A percentile compares a stretch with the other conserved stretches of the same genome.
Conservation (phyloP, 2,113 vertebrate genomes). For the Canis aureus region DNA sequence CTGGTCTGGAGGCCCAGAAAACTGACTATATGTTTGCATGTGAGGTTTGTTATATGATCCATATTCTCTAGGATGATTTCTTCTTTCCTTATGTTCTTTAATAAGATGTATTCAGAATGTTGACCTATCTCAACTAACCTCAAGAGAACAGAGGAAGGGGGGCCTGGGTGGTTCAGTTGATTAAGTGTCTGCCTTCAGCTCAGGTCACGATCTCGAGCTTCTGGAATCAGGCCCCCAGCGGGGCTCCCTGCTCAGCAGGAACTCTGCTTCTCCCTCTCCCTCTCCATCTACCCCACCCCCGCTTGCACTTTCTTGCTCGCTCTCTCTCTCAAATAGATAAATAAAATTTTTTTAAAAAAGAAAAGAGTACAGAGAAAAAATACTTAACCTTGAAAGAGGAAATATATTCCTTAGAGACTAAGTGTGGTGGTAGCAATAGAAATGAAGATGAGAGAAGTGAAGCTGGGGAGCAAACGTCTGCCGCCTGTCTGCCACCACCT, state of each 20-base stretch:
- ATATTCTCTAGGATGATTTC: constrained; percentile 16
- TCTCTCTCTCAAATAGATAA: not conserved
- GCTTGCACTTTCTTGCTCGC: not conserved
- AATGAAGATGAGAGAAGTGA: not conserved
- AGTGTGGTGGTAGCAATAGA: not conserved
- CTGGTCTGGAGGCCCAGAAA: not conserved
- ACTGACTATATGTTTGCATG: not conserved
- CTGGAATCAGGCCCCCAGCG: not conserved
- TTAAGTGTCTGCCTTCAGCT: not conserved
- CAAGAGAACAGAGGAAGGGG: not conserved
- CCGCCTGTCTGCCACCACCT: not conserved
- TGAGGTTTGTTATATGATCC: not conserved
- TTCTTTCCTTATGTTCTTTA: not conserved
- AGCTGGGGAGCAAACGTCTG: not conserved
- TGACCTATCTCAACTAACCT: not conserved
- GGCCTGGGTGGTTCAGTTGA: not conserved
- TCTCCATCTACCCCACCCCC: not conserved
- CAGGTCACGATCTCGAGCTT: not conserved
- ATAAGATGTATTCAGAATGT: not conserved
- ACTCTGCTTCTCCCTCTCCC: not conserved
- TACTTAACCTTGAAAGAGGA: not conserved
- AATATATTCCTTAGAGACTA: not conserved
- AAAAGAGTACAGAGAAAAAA: not conserved
- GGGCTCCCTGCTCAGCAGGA: not conserved
- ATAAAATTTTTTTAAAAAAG: not conserved